These are phyloP conservation scores for Bubo blakistoni DNA, from an alignment of 2,113 vertebrate genomes.

Conservation along the genomic window DNA sequence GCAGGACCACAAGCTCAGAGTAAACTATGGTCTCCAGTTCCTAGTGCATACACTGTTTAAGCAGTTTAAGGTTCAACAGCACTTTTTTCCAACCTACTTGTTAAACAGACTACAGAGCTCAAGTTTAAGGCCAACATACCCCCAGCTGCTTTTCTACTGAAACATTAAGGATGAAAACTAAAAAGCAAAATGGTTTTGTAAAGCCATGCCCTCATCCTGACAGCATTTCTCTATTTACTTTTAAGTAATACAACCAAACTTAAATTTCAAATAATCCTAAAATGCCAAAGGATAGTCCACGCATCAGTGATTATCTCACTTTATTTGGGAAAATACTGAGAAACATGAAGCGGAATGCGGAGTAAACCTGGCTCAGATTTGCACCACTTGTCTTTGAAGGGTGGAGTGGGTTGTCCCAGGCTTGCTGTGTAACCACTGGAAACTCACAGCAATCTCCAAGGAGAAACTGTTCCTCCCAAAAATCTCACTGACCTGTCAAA, in stretches of 20 bases:
- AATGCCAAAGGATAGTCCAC: background rate
- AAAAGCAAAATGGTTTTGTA: background rate
- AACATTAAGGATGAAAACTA: background rate
- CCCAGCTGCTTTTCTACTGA: background rate
- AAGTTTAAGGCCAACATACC: background rate
- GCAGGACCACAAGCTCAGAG: background rate
- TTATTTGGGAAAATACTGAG: background rate
- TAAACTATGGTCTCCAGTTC: background rate
- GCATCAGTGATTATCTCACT: background rate
- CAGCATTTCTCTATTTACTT: background rate
- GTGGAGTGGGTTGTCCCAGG: background rate
- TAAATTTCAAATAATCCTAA: background rate
- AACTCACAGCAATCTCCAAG: background rate
- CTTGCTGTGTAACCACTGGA: background rate
- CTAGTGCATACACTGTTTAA: background rate
- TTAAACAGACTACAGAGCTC: background rate
- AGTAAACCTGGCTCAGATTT: background rate
- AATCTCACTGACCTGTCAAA: background rate
- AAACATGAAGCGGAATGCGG: accelerated
- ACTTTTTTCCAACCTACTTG: background rate
- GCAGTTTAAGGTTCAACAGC: background rate
- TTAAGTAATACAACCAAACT: background rate
- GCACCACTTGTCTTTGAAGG: background rate
- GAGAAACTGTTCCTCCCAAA: background rate
- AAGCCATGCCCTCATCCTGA: background rate